phyloP scores from a whole-genome alignment of 2,888 invertebrate species.

The Euproctis similis region DNA sequence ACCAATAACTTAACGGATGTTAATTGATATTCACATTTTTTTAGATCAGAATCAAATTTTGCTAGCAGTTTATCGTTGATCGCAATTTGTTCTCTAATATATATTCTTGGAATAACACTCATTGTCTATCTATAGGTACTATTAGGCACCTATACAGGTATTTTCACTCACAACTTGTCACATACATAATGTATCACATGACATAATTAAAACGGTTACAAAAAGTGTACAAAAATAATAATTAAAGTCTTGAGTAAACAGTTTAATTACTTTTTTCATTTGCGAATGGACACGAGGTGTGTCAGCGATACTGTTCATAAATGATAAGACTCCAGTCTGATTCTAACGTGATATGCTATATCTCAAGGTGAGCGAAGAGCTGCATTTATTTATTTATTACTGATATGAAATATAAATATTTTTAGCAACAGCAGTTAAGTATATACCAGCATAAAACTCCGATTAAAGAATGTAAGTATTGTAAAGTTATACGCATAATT shows the following conservation, averaged over 20 bases:
- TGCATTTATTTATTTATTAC: background rate
- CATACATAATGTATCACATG: no score
- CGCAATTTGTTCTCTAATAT: constrained; percentile 32
- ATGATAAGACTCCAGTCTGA: constrained; percentile 7
- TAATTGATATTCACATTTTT: constrained; percentile 32
- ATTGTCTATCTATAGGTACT: no score
- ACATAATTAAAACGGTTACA: no score
- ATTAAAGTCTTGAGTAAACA: no score
- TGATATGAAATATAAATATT: constrained; percentile 1
- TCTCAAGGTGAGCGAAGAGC: constrained; percentile 5
- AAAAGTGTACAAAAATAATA: no score
- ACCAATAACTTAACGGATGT: constrained; percentile 37
- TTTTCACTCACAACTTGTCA: no score
- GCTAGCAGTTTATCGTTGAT: constrained; percentile 29
- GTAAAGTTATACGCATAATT: no score
- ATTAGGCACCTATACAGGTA: no score
- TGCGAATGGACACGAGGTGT: constrained; percentile 2
- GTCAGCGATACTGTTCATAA: constrained; percentile 4
- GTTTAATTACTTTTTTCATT: no score
- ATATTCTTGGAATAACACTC: constrained; percentile 18
- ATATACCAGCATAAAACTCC: no score
- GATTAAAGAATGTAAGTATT: no score
- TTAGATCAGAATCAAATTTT: constrained; percentile 34
- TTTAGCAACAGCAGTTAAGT: no score
- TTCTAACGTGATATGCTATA: constrained; percentile 1